phyloP scores from a whole-genome alignment of 2,797 vertebrate species.

The Amniataba percoides region DNA sequence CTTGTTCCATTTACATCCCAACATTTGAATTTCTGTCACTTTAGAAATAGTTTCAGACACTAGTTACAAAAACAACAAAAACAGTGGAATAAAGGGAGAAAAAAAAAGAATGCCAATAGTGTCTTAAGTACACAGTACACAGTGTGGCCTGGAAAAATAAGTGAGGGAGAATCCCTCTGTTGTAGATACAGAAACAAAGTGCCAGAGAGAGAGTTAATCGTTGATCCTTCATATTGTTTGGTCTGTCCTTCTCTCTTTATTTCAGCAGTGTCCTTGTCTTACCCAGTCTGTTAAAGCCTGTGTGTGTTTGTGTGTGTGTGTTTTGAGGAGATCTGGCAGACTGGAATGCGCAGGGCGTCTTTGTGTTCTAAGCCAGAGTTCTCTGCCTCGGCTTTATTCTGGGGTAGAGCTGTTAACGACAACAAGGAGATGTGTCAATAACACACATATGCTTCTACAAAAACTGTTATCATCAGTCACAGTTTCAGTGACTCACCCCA shows the following conservation, averaged over 20 bases:
- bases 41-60: constrained; percentile 56
- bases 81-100: constrained; percentile 46
- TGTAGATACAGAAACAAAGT: constrained; percentile 66
- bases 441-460: neutral
- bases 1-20: constrained; percentile 67
- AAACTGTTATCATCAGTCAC: neutral
- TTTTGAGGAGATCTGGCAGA: constrained; percentile 40
- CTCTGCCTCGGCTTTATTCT: constrained; percentile 95
- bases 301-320: constrained; percentile 16
- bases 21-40: constrained; percentile 45
- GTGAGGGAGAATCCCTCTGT: constrained; percentile 47
- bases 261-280: constrained; percentile 50
- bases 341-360: constrained; percentile 53
- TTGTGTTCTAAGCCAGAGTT: constrained; percentile 88
- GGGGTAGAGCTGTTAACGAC: constrained; percentile 89
- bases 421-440: constrained; percentile 48
- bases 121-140: constrained; percentile 48
- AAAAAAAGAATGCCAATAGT: constrained; percentile 42
- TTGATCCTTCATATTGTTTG: constrained; percentile 80
- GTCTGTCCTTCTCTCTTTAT: constrained; percentile 68
- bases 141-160: constrained; percentile 57
- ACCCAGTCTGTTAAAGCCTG: constrained; percentile 65
- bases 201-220: constrained; percentile 64
- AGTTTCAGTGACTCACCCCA: constrained; percentile 86
- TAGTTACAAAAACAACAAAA: constrained; percentile 54